Evolutionary conservation across 2,888 invertebrate species (phyloP).

Genomic region (Andrena praecox): DNA sequence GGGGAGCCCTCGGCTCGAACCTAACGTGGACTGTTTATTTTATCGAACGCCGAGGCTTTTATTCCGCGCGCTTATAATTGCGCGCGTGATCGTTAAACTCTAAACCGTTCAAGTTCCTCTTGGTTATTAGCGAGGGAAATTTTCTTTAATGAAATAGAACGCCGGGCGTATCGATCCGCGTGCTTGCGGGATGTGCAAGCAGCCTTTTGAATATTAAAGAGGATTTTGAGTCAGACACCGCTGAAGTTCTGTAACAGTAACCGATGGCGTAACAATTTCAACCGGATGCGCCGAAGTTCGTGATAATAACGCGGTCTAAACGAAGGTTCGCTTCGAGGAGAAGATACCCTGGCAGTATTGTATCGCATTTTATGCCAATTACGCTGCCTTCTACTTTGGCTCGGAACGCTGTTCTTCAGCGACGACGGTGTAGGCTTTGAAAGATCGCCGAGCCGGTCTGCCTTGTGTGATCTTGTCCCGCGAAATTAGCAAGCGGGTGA

Average conservation of each 20-base stretch:
- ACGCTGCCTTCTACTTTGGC: not conserved
- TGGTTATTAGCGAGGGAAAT: conserved; percentile 9
- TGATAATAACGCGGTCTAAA: too few species aligned
- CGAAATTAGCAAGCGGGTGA: conserved; percentile 51
- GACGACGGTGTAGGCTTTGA: conserved; percentile 15
- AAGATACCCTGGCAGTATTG: not conserved
- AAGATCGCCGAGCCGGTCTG: conserved; percentile 13
- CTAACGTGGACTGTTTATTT: conserved; percentile 39
- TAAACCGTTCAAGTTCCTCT: not conserved
- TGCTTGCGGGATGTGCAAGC: not conserved
- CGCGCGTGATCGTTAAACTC: conserved; percentile 23
- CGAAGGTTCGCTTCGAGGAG: too few species aligned
- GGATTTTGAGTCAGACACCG: too few species aligned
- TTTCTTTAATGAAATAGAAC: not conserved
- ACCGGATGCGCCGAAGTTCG: too few species aligned
- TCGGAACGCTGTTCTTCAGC: not conserved
- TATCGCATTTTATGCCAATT: not conserved
- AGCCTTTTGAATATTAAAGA: too few species aligned
- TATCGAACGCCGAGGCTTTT: conserved; percentile 8
- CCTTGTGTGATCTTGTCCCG: conserved; percentile 42
- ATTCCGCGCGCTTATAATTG: conserved; percentile 24
- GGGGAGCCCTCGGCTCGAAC: not conserved
- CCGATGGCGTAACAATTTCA: not conserved
- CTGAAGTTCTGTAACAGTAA: not conserved
- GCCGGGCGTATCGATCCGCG: not conserved